phyloP scores from a whole-genome alignment of 2,113 vertebrate species.

The Xiphorhynchus elegans region DNA sequence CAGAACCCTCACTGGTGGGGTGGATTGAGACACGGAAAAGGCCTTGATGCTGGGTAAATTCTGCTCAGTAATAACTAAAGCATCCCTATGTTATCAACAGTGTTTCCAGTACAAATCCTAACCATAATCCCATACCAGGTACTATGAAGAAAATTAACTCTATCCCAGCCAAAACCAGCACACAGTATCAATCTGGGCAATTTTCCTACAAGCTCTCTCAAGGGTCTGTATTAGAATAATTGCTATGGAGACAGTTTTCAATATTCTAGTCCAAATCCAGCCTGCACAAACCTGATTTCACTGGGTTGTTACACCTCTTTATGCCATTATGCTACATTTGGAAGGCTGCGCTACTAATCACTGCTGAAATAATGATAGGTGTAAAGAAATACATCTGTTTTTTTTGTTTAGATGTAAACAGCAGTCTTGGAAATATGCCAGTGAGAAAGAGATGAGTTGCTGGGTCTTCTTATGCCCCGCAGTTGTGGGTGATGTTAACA shows the following conservation, averaged over 20 bases:
- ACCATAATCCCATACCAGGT: not conserved
- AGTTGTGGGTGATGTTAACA: not conserved
- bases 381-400: fast-evolving
- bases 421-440: fast-evolving
- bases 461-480: fast-evolving
- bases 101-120: not conserved
- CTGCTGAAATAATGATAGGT: not conserved
- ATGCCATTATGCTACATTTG: not conserved
- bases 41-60: not conserved
- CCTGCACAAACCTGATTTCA: not conserved
- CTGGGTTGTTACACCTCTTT: not conserved
- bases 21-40: not conserved
- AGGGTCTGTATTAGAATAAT: not conserved
- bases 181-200: not conserved
- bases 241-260: not conserved
- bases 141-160: not conserved
- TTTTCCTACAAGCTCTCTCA: not conserved
- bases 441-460: not conserved
- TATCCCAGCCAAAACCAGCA: not conserved
- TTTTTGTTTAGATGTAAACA: not conserved
- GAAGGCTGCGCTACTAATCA: not conserved
- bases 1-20: not conserved
- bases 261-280: not conserved
- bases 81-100: not conserved
- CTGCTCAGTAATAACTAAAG: not conserved